Base-by-base conservation (phyloP, 2,113 vertebrate species). In the Cariama cristata region DNA sequence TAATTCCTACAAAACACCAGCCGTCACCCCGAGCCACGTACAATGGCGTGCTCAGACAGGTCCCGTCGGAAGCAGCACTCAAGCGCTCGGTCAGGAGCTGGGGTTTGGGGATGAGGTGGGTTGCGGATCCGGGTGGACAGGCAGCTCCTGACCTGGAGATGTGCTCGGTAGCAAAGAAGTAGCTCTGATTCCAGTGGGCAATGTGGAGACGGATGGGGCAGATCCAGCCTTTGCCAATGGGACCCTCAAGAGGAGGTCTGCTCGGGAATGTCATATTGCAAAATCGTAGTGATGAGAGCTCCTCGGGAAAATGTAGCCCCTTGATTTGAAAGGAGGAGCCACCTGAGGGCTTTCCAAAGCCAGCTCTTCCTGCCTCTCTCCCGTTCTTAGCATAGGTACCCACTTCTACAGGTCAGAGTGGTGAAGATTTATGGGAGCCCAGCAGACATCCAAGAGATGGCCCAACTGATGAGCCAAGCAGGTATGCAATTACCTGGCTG, bases 81-180 rank as follows among this genome's bases (percentile, higher is more conserved):
- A 22, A 42, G 52, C 1, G 1, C 40, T 72, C 0, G 4, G 45
- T 66, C 53, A 40, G 56, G 28, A 76, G 44, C 44, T 86, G 0
- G 3, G 21, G 20, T 52, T 24, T 63, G 47, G 49, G 74, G n/a
- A 14, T 42, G 53, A 35, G 38, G 49, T 49, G 53, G 79, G 64
- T 77, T 53, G 38, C 1, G 5, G 27, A 60, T n/a, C 30, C 0
- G 0, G 44, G 15, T 1, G 6, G 38, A 18, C 38, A 20, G n/a
- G 35, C 53, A 45, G 12, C 21, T 82, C 60, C 35, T 52, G 59
- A 77, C 8, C 66, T 52, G 28, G 42, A 24, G 32, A 40, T 27
- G 35, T 56, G n/a, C 8, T 42, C 0, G 5, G n/a, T 32, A 45
- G 12, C 4, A 12, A 58, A 52, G 71, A 24, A 66, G 14, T 45